phyloP scores from a whole-genome alignment of 2,888 invertebrate species.

The Ochropleura plecta region DNA sequence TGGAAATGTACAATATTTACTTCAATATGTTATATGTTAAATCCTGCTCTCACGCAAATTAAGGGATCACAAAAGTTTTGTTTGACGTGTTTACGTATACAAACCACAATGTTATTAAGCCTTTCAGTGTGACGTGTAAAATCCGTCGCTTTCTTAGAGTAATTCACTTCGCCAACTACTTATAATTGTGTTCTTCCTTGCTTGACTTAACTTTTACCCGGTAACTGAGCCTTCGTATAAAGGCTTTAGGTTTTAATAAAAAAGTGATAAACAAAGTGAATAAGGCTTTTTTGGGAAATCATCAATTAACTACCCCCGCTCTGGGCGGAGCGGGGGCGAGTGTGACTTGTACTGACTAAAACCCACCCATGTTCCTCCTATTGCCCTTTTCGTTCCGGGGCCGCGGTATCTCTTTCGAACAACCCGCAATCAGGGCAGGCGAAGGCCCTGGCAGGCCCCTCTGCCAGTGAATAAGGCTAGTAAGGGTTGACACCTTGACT shows the following conservation, averaged over 20 bases:
- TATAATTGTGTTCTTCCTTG: conserved; percentile 59
- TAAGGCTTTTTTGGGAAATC: too few species aligned
- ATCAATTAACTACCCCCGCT: too few species aligned
- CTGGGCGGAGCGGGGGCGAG: too few species aligned
- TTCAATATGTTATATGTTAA: background rate
- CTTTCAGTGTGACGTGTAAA: conserved; percentile 60
- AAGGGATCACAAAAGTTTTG: conserved; percentile 16
- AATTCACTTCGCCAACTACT: conserved; percentile 69
- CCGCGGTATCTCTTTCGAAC: too few species aligned
- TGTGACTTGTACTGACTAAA: too few species aligned
- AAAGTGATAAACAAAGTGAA: background rate
- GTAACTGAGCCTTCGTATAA: conserved; percentile 44
- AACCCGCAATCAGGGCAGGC: too few species aligned
- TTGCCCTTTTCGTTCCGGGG: too few species aligned
- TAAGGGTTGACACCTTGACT: too few species aligned
- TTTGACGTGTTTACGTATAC: background rate
- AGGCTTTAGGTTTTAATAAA: background rate
- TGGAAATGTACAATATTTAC: background rate
- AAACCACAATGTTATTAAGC: conserved; percentile 45
- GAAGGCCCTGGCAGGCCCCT: too few species aligned
- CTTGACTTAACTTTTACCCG: conserved; percentile 38
- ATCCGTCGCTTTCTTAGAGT: conserved; percentile 59
- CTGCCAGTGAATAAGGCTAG: too few species aligned
- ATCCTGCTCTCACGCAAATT: background rate
- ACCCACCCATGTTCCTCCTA: too few species aligned